phyloP scores from a whole-genome alignment of 2,797 vertebrate species.

The Pitangus sulphuratus region DNA sequence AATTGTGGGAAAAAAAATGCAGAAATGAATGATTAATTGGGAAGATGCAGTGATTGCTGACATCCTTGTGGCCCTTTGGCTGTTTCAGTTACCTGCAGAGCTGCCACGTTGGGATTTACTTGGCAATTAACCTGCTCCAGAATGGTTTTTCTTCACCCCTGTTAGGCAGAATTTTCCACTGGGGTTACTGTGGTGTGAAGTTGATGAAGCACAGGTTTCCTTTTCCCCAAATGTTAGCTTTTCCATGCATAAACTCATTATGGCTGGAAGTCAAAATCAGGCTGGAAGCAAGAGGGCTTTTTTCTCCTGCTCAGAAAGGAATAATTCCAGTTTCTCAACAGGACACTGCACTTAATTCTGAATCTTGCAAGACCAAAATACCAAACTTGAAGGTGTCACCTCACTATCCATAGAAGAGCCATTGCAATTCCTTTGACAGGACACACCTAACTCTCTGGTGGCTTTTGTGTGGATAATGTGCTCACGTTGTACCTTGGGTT shows the following conservation, averaged over 20 bases:
- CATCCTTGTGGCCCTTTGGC: background rate
- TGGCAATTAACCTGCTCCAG: slow-evolving; percentile 40
- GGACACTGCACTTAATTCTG: background rate
- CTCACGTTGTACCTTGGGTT: background rate
- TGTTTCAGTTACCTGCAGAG: background rate
- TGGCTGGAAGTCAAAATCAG: background rate
- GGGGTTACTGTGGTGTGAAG: slow-evolving; percentile 35
- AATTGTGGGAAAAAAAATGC: background rate
- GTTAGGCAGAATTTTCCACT: background rate
- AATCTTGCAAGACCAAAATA: background rate
- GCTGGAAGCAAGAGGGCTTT: background rate
- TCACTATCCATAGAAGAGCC: background rate
- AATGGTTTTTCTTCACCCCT: slow-evolving; percentile 1
- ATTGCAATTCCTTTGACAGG: background rate
- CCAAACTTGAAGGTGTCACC: background rate
- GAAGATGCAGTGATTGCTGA: slow-evolving; percentile 15
- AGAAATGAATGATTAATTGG: slow-evolving; percentile 39
- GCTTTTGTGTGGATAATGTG: background rate
- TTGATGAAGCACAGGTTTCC: slow-evolving; percentile 28
- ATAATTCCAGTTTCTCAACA: background rate
- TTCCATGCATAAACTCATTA: slow-evolving; percentile 50
- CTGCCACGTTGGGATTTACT: slow-evolving; percentile 7
- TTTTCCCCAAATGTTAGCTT: slow-evolving; percentile 45
- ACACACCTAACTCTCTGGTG: background rate
- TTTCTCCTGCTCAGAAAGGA: background rate